Conservation (phyloP, 2,113 vertebrate genomes). For the Eulemur rufifrons region DNA sequence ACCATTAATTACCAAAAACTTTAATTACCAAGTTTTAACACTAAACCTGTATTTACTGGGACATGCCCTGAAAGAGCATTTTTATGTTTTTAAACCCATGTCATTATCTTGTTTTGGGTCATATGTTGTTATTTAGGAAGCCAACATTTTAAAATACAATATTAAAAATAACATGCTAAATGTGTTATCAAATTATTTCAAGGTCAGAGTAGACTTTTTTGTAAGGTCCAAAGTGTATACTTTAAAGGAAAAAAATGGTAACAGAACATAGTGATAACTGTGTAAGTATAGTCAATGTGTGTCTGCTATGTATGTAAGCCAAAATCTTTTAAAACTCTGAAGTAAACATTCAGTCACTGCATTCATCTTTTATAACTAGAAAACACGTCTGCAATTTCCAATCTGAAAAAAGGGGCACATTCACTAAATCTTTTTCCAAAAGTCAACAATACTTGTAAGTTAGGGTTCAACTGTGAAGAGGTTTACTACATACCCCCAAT, state of each 20-base stretch:
- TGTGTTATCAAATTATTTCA: slow-evolving; percentile 25
- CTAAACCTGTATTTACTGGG: not conserved
- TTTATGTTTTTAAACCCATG: slow-evolving; percentile 29
- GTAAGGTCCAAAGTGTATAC: not conserved
- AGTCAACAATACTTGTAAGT: not conserved
- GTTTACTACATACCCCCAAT: not conserved
- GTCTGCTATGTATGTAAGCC: not conserved
- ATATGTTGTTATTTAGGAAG: not conserved
- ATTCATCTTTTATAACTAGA: not conserved
- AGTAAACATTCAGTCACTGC: not conserved
- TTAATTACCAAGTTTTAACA: not conserved
- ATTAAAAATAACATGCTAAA: not conserved
- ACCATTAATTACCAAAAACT: not conserved
- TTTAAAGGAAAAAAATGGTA: not conserved
- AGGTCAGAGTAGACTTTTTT: not conserved
- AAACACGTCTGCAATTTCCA: not conserved
- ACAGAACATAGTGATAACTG: not conserved
- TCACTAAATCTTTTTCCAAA: slow-evolving; percentile 29
- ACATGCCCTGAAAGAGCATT: not conserved
- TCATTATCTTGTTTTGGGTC: not conserved
- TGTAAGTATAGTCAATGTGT: not conserved
- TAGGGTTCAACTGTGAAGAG: not conserved
- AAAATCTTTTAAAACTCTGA: not conserved
- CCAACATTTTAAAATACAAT: not conserved
- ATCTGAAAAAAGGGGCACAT: not conserved